Conservation (phyloP, 2,797 vertebrate species). For the Naso thynnoides region DNA sequence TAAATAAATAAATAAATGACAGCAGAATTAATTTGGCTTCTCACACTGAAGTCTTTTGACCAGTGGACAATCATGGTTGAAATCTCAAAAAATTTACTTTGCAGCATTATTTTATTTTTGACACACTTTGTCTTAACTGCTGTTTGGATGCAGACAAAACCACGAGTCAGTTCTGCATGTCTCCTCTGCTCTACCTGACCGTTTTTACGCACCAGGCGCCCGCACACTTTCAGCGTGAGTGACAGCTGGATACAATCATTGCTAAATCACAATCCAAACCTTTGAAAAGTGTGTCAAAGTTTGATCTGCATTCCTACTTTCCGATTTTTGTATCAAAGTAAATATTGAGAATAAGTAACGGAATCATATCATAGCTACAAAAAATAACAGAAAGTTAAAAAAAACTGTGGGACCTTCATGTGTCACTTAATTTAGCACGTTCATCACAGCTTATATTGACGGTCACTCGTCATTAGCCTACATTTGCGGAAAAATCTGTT, state of each 20-base stretch:
- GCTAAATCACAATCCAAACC: slow-evolving; percentile 34
- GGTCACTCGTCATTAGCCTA: background rate
- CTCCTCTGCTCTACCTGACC: background rate
- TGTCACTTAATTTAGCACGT: background rate
- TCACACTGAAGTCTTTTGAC: background rate
- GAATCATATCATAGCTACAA: background rate
- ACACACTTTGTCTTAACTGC: background rate
- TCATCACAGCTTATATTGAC: background rate
- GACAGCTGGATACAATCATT: slow-evolving; percentile 37
- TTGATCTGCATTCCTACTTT: background rate
- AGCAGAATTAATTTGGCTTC: background rate
- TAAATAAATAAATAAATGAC: background rate
- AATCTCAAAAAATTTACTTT: background rate
- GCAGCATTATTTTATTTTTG: background rate
- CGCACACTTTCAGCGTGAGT: slow-evolving; percentile 28
- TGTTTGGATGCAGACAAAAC: background rate
- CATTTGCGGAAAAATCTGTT: background rate
- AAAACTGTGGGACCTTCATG: background rate
- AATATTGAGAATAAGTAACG: background rate
- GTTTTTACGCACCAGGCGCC: slow-evolving; percentile 33
- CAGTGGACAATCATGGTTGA: background rate
- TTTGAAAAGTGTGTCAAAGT: background rate
- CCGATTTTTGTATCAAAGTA: background rate
- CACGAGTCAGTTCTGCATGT: background rate
- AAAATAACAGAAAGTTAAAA: background rate